Evolutionary conservation across 1,140 invertebrate species (phyloP).

Genomic region (Laupala kohalensis): DNA sequence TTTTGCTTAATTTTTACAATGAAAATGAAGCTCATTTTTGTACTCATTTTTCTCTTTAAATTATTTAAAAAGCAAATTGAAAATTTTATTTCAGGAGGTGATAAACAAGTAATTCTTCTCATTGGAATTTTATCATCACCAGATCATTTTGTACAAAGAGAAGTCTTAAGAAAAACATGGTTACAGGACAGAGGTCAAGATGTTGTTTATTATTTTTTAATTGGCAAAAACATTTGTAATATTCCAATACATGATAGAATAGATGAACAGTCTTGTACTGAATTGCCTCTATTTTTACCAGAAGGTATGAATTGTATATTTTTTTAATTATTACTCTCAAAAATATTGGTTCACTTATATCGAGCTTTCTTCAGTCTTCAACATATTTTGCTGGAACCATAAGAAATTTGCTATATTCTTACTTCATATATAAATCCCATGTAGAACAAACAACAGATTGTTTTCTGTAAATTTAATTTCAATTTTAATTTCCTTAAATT

Average conservation of each 20-base stretch:
- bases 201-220: constrained; percentile 4
- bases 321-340: neutral
- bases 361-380: neutral
- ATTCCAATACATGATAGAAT: constrained; percentile 6
- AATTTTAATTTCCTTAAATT: neutral
- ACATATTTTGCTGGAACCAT: neutral
- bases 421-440: neutral
- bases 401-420: neutral
- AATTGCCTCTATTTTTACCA: neutral
- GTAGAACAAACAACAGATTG: neutral
- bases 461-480: neutral
- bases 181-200: neutral
- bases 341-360: neutral
- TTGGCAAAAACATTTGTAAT: constrained; percentile 4
- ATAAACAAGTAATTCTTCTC: neutral
- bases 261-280: neutral
- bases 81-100: too few relatives aligned
- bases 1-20: too few relatives aligned
- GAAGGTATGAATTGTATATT: neutral
- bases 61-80: too few relatives aligned
- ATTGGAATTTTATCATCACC: constrained; percentile 9
- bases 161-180: constrained; percentile 8
- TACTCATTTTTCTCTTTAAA: too few relatives aligned
- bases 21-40: too few relatives aligned
- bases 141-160: constrained; percentile 4